These are phyloP conservation scores for Xyliphius kryptos DNA, from an alignment of 2,113 vertebrate genomes.

Conservation along the genomic window DNA sequence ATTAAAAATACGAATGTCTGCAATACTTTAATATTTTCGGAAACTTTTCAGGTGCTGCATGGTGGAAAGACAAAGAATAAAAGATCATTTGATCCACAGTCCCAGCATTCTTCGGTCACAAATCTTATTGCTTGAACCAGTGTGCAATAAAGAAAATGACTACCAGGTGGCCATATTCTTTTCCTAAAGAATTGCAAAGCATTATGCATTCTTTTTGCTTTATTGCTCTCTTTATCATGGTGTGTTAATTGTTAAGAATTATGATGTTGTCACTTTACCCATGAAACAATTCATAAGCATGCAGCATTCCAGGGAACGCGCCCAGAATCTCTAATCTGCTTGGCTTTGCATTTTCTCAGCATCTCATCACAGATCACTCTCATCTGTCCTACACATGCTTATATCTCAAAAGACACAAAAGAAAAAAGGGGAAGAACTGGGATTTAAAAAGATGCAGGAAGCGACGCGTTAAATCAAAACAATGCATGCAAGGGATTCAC, in stretches of 20 bases:
- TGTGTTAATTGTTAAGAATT: constrained; percentile 28
- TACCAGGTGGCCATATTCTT: background rate
- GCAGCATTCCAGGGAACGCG: constrained; percentile 22
- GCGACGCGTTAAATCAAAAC: background rate
- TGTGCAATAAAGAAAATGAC: too few species aligned
- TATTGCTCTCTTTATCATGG: constrained; percentile 1
- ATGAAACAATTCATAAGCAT: constrained; percentile 28
- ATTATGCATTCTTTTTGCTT: too few species aligned
- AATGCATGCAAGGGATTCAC: too few species aligned
- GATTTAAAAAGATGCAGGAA: constrained; percentile 2
- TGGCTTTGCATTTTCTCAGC: constrained; percentile 24
- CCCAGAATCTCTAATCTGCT: constrained; percentile 22
- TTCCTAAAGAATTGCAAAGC: too few species aligned
- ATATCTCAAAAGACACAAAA: constrained; percentile 5
- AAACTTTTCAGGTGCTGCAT: too few species aligned
- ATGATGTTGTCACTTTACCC: constrained; percentile 28
- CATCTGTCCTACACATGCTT: constrained; percentile 42
- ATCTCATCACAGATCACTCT: too few species aligned
- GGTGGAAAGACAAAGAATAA: too few species aligned
- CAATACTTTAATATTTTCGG: too few species aligned
- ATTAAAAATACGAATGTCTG: too few species aligned
- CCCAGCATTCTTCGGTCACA: too few species aligned
- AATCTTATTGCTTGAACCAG: too few species aligned
- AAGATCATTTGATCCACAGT: too few species aligned
- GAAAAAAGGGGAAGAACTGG: background rate